A percentile compares a stretch with the other conserved stretches of the same genome.
Evolutionary conservation across 2,113 vertebrate genomes (phyloP).

Genomic region (Varanus salvator): DNA sequence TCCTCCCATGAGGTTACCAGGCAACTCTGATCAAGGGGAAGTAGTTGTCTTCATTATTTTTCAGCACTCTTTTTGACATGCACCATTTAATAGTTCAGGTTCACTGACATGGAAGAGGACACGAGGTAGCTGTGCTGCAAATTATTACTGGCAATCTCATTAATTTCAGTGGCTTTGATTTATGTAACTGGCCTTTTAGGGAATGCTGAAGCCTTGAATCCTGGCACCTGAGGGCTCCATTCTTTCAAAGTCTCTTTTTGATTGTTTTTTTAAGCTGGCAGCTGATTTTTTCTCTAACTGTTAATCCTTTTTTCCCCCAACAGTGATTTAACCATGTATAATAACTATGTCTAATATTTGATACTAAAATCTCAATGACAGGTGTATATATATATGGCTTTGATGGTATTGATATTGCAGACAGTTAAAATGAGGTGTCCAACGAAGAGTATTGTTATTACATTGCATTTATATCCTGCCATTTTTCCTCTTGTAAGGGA

Average conservation of each 20-base stretch:
- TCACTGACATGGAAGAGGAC: constrained; percentile 21
- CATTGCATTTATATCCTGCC: no score
- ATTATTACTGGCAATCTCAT: constrained; percentile 8
- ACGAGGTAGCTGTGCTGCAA: constrained; percentile 7
- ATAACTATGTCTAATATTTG: not conserved
- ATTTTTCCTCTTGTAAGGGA: no score
- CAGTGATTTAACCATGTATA: not conserved
- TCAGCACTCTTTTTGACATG: not conserved
- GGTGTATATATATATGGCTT: not conserved
- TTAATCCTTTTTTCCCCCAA: not conserved
- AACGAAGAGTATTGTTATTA: not conserved
- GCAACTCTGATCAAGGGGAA: not conserved
- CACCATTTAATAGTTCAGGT: not conserved
- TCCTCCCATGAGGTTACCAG: not conserved
- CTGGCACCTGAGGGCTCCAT: not conserved
- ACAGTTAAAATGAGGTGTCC: not conserved
- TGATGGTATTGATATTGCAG: not conserved
- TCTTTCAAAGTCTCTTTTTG: not conserved
- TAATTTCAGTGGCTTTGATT: constrained; percentile 12
- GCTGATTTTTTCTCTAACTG: not conserved
- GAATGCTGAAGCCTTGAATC: constrained; percentile 5
- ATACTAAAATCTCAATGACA: not conserved
- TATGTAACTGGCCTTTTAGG: constrained; percentile 18
- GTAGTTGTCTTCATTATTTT: not conserved
- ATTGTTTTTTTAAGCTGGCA: not conserved